These are phyloP conservation scores for Chiloscyllium plagiosum DNA, from an alignment of 2,113 vertebrate species.

Conservation along the genomic window DNA sequence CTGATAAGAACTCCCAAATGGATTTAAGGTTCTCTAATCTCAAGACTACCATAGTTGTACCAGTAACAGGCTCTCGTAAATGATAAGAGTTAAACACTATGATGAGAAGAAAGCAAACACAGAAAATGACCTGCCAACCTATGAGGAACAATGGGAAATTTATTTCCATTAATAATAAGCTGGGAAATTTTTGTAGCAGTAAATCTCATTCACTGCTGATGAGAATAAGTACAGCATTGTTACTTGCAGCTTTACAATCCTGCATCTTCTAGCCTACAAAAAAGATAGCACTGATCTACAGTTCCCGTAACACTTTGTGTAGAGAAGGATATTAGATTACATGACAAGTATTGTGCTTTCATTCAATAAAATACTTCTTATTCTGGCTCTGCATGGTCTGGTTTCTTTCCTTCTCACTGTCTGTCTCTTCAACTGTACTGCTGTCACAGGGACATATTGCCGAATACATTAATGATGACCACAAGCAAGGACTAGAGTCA, in stretches of 20 bases:
- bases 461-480: background rate
- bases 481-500: background rate
- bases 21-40: background rate
- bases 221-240: background rate
- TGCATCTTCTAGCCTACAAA: background rate
- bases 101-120: background rate
- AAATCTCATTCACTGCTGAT: background rate
- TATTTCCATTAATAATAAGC: constrained; percentile 14
- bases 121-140: constrained; percentile 14
- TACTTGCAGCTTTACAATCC: background rate
- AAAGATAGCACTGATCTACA: constrained; percentile 4
- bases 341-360: constrained; percentile 24
- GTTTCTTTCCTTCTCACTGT: background rate
- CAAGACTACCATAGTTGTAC: background rate
- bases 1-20: background rate
- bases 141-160: constrained; percentile 4
- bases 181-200: background rate
- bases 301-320: constrained; percentile 21
- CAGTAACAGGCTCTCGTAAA: background rate
- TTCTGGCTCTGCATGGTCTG: background rate
- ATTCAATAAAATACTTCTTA: constrained; percentile 17
- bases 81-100: background rate
- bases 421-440: background rate
- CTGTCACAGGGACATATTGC: background rate
- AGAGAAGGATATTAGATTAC: constrained; percentile 3